Evolutionary conservation across 2,797 vertebrate species (phyloP).

Genomic region (Orientallactaga sibirica): DNA sequence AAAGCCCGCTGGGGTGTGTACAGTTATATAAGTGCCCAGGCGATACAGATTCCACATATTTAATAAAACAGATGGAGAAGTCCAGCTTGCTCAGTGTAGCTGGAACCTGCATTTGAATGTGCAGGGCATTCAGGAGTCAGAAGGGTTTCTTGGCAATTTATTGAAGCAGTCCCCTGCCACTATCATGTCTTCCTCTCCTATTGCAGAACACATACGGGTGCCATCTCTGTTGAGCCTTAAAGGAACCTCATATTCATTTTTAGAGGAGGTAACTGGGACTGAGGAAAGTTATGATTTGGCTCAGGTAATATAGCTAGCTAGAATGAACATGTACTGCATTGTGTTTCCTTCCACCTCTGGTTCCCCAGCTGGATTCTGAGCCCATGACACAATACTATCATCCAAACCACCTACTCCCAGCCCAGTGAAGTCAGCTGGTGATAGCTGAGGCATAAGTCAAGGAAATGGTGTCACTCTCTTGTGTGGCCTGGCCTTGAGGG

Average conservation of each 20-base stretch:
- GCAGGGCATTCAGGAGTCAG: background rate
- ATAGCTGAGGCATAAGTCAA: background rate
- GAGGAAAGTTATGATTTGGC: background rate
- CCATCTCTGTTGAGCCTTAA: background rate
- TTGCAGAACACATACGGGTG: too few species aligned
- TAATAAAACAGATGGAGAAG: background rate
- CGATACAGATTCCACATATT: background rate
- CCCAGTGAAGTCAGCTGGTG: background rate
- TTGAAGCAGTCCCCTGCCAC: background rate
- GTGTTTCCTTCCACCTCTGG: background rate
- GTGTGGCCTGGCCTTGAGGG: background rate
- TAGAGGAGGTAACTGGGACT: background rate
- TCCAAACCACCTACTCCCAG: background rate
- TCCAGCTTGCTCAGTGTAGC: background rate
- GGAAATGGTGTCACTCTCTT: background rate
- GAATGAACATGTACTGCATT: fast-evolving
- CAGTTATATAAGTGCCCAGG: background rate
- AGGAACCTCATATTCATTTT: background rate
- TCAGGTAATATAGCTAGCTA: background rate
- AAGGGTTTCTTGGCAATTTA: background rate
- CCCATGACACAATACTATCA: background rate
- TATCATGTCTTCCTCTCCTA: background rate
- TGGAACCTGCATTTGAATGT: background rate
- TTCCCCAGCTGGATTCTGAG: background rate
- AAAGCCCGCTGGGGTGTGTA: background rate